A percentile compares a stretch with the other conserved stretches of the same genome.
phyloP scores from a whole-genome alignment of 2,797 vertebrate genomes.

The Hydrophis major region DNA sequence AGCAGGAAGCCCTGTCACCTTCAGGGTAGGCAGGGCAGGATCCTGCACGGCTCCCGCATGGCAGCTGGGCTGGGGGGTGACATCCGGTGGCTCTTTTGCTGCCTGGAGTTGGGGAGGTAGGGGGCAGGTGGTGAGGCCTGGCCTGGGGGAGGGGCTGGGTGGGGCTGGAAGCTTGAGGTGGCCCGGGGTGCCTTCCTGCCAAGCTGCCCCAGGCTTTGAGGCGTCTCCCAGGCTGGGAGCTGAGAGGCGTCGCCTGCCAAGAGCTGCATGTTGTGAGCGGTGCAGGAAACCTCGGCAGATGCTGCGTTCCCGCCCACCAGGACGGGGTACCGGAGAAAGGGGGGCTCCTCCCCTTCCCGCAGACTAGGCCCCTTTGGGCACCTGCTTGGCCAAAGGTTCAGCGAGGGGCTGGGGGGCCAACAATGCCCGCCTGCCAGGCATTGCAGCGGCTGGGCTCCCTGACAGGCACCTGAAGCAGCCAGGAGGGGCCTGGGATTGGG shows the following conservation, averaged over 20 bases:
- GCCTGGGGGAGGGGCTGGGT: too few relatives aligned
- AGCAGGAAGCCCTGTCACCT: not conserved
- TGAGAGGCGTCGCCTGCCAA: not conserved
- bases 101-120: not conserved
- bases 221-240: not conserved
- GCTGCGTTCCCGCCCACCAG: not conserved
- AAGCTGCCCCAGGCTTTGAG: not conserved
- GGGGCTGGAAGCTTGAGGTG: not conserved
- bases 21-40: too few relatives aligned
- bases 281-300: not conserved
- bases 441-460: not conserved
- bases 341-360: too few relatives aligned
- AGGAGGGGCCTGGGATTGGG: not conserved
- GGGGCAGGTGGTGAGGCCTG: not conserved
- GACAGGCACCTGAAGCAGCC: not conserved
- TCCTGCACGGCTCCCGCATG: not conserved
- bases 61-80: not conserved
- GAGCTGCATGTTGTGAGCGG: too few relatives aligned
- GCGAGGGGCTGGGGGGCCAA: not conserved
- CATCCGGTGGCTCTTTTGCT: accelerated
- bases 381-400: not conserved
- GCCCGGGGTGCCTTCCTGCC: not conserved
- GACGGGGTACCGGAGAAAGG: not conserved
- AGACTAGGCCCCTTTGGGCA: not conserved
- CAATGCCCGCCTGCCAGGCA: not conserved